Percentiles rank a stretch among this genome's conserved stretches.
Conservation (phyloP, 2,797 vertebrate genomes). For the Nyctibius grandis region DNA sequence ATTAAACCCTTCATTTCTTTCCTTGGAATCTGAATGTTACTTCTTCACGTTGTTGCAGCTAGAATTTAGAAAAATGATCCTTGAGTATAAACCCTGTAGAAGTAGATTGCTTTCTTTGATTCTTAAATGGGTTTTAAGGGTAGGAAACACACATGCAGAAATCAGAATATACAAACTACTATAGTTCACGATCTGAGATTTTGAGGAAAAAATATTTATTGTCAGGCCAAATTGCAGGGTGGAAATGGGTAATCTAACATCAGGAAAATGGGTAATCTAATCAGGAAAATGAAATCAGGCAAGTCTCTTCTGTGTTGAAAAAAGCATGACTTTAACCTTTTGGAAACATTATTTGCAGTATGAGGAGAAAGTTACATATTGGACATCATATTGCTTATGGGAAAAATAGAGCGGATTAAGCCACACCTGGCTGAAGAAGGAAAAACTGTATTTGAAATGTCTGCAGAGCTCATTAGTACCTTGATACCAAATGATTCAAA, state of each 20-base stretch:
- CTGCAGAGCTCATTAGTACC: constrained; percentile 75
- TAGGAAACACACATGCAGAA: neutral
- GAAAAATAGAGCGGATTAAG: constrained; percentile 70
- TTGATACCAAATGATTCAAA: constrained; percentile 70
- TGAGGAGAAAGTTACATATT: constrained; percentile 5
- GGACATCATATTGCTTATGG: constrained; percentile 55
- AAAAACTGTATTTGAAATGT: constrained; percentile 62
- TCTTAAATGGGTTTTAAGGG: neutral
- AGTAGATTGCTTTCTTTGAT: neutral
- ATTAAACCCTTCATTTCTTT: neutral
- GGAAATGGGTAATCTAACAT: neutral
- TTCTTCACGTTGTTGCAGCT: neutral
- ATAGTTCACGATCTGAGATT: neutral
- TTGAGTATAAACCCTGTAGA: neutral
- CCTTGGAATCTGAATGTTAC: neutral
- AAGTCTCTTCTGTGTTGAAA: neutral
- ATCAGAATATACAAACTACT: neutral
- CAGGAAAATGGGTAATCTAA: neutral
- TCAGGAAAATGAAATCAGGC: neutral
- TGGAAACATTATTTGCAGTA: constrained; percentile 8
- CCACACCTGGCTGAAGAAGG: constrained; percentile 65
- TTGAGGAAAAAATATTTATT: neutral
- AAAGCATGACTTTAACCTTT: neutral
- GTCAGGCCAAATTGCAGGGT: neutral
- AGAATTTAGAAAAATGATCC: neutral